Evolutionary conservation across 1,140 invertebrate species (phyloP), one percentile per base, ranked within the genome.

Genomic region (Leptopilina clavipes): DNA sequence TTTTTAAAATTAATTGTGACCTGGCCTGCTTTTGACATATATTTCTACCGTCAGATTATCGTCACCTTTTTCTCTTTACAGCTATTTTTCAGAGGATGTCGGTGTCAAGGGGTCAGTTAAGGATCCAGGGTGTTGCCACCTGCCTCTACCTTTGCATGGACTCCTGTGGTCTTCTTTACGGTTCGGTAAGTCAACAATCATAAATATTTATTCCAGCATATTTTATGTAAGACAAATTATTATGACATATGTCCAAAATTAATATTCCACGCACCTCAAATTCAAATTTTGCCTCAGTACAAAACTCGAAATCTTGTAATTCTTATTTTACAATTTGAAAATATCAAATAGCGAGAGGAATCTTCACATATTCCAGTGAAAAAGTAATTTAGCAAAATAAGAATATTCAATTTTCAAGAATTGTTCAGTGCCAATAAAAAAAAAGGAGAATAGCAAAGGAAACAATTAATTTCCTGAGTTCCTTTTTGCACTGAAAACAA

Each of bases 71-170:
- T 86, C 87, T 88, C 91, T 84, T 94, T 95, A 54, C 93, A 96
- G 95, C 95, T 77, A 95, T 96, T 89, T 93, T 96, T 86, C 95
- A 95, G 91, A 93, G 95, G 88, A 94, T 92, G 75, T 94, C 95
- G 73, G 93, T 95, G 84, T 93, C 93, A 86, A 92, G 93, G 84
- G 95, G 95, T 85, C 94, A 95, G 91, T 91, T 96, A 88, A 95
- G 94, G 90, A 95, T 96, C 85, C 95, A 96, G 92, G 94, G 95
- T 87, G 93, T 96, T 76, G 94, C 94, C 82, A 95, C 95, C 77
- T 96, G 95, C 88, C 92, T 95, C 85, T 96, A 93, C 91, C 93
- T 96, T 85, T 96, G 95, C 88, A 95, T 96, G 95, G 95, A 96
- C 90, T 92, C 93, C 79, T 96, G 95, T 88, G 95, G 95, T 88